These are phyloP conservation scores for Brachyalestes nurse DNA, from an alignment of 2,797 vertebrate genomes.

Conservation along the genomic window DNA sequence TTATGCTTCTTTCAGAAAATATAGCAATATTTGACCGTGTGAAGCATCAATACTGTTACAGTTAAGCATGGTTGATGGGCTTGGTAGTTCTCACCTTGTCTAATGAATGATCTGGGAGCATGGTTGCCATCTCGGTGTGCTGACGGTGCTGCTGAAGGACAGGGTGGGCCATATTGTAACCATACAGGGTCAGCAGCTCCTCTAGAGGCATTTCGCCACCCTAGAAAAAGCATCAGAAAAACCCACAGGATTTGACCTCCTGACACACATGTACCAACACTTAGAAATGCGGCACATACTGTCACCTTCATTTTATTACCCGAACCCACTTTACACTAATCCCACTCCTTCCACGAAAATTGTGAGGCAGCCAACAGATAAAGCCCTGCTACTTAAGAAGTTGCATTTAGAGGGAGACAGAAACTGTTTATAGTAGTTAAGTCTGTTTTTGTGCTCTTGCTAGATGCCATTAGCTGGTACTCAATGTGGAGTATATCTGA, in stretches of 20 bases:
- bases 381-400: neutral
- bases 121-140: constrained; percentile 76
- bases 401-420: neutral
- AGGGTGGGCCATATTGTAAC: constrained; percentile 86
- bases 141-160: constrained; percentile 84
- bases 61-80: neutral
- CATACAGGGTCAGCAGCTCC: constrained; percentile 90
- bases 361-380: neutral
- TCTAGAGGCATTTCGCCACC: constrained; percentile 90
- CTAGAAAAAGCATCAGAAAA: constrained; percentile 68
- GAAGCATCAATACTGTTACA: neutral
- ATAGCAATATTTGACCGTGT: too few species aligned
- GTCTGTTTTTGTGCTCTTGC: neutral
- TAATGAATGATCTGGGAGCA: constrained; percentile 86
- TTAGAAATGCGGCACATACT: neutral
- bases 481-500: neutral
- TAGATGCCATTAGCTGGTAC: neutral
- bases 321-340: neutral
- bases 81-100: constrained; percentile 82
- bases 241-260: neutral
- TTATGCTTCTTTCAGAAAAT: too few species aligned
- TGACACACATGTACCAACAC: neutral
- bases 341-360: neutral
- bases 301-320: neutral
- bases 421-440: neutral